These are phyloP conservation scores for Chroicocephalus ridibundus DNA, from an alignment of 2,113 vertebrate genomes.

Conservation along the genomic window DNA sequence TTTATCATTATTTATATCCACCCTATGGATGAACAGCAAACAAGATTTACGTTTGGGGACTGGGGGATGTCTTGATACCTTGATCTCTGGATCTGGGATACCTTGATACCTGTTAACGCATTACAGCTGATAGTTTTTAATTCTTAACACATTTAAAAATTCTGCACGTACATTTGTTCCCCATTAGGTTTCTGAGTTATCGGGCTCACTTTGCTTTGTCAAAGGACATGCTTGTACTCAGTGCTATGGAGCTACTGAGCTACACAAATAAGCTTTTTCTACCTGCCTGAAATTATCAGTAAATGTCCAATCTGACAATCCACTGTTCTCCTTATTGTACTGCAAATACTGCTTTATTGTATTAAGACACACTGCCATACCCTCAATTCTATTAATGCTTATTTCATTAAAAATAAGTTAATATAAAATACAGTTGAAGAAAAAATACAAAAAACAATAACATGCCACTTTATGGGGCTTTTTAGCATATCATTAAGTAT, in stretches of 20 bases:
- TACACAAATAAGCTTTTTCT: background rate
- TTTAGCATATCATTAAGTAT: background rate
- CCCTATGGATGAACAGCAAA: conserved; percentile 64
- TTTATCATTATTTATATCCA: conserved; percentile 86
- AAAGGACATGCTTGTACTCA: background rate
- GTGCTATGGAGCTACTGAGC: background rate
- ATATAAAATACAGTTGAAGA: background rate
- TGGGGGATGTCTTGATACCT: background rate
- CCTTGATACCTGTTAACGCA: background rate
- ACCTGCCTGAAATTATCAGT: background rate
- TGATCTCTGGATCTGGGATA: background rate
- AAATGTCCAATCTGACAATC: background rate
- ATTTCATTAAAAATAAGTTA: background rate
- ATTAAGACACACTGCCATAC: background rate
- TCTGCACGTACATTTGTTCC: background rate
- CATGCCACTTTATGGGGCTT: background rate
- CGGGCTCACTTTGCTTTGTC: background rate
- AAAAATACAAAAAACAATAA: background rate
- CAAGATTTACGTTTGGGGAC: background rate
- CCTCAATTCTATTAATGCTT: background rate
- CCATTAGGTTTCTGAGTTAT: background rate
- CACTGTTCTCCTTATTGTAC: background rate
- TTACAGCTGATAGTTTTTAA: background rate
- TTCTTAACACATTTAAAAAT: background rate
- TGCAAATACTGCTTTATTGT: background rate